Base-by-base conservation (phyloP, 2,888 invertebrate genomes). In the Pachycephus smyrnensis region DNA sequence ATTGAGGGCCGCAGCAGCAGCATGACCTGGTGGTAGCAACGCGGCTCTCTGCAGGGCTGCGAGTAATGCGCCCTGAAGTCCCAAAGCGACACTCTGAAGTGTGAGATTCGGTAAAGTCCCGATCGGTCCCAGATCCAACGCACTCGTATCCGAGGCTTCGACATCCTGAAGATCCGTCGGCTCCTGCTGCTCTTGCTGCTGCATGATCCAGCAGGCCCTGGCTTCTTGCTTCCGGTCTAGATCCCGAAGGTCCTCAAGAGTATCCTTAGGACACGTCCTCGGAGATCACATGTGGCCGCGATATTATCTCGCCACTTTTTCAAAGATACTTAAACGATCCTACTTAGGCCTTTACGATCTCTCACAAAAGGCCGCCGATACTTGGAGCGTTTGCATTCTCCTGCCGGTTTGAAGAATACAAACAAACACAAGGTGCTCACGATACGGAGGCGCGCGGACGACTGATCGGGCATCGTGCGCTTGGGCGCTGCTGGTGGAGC, bases 1-100 rank as follows among this genome's bases (percentile, higher is more conserved):
- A 91, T 97, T 97, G 32, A 97, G 93, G 0, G 97, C 97, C 68
- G 96, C 96, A 68, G 97, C 97, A 12, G 96, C 97, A 6, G 96
- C 96, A 3, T 96, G 96, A 86, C 96, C 96, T 0, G 95, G 95
- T 11, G 97, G 97, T 86, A 97, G 91, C 35, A 97, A 92, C 0
- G 97, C 96, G 1, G 97, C 97, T 89, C 97, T 96, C 90, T 97
- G 97, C 83, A 97, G 92, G 12, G 97, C 96, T 87, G 95, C 96
- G 92, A 97, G 95, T 94, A 97, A 95, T 12, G 97, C 96, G 89
- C 96, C 96, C 92, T 97, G 97, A 76, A 97, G 92, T 23, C 96
- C 96, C 83, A 97, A 93, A 68, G 96, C 96, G 75, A 97, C 96
- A 87, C 95, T 95, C 91, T 96, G 96, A 31, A 94, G 79, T 37